Conservation (phyloP, 2,113 vertebrate species). For the Eurystomus gularis region DNA sequence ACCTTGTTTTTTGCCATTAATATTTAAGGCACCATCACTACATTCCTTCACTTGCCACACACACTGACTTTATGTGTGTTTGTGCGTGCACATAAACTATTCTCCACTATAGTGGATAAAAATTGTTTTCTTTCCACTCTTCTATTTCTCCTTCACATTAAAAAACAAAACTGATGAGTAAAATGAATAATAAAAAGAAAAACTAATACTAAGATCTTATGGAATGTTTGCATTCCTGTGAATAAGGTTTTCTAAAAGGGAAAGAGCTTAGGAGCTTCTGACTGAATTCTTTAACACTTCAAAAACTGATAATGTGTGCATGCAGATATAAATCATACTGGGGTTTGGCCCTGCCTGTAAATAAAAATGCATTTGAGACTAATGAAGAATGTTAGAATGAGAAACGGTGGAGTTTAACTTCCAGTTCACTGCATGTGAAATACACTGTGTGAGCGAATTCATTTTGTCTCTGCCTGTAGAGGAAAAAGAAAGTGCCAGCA, state of each 20-base stretch:
- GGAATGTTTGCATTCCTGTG: background rate
- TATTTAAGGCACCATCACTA: background rate
- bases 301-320: background rate
- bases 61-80: background rate
- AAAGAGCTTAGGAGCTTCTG: background rate
- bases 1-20: background rate
- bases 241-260: background rate
- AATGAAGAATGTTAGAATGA: background rate
- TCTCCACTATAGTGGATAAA: background rate
- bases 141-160: background rate
- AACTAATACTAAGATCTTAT: background rate
- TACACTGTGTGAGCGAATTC: accelerated
- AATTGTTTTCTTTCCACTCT: background rate
- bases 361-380: background rate
- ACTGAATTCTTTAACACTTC: background rate
- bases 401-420: background rate
- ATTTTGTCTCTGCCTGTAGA: background rate
- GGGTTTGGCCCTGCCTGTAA: background rate
- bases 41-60: background rate
- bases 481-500: background rate
- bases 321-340: background rate
- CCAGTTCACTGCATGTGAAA: background rate
- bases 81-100: accelerated
- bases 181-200: background rate
- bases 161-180: background rate